These are phyloP conservation scores for Phyllotreta cruciferae DNA, from an alignment of 2,888 invertebrate species.

Conservation along the genomic window DNA sequence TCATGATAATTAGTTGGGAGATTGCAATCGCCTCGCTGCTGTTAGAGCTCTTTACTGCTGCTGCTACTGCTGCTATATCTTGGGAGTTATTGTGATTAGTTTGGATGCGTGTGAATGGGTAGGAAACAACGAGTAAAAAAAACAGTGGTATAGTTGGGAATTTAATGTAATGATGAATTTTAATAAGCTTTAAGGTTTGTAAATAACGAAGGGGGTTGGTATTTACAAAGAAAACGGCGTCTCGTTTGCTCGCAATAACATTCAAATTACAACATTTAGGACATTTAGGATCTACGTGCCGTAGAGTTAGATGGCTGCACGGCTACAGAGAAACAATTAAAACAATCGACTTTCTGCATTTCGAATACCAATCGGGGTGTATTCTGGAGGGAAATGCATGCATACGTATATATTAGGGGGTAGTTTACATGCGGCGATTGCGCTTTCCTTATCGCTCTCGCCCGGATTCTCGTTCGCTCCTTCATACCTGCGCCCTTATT, in stretches of 20 bases:
- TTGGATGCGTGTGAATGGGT: constrained; percentile 1
- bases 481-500: too few relatives aligned
- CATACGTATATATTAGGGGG: constrained; percentile 28
- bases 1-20: constrained; percentile 44
- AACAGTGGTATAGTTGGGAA: too few relatives aligned
- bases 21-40: constrained; percentile 38
- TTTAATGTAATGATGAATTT: too few relatives aligned
- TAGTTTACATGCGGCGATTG: constrained; percentile 27
- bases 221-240: constrained; percentile 14
- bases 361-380: constrained; percentile 51
- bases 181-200: too few relatives aligned
- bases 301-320: constrained; percentile 39
- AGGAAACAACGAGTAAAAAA: too few relatives aligned
- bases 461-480: neutral
- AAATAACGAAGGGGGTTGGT: too few relatives aligned
- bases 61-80: constrained; percentile 3
- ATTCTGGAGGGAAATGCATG: constrained; percentile 25
- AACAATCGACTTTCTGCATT: constrained; percentile 50
- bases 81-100: constrained; percentile 37
- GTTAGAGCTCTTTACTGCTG: constrained; percentile 10
- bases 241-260: constrained; percentile 38
- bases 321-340: constrained; percentile 50
- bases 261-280: constrained; percentile 49
- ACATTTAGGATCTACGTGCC: constrained; percentile 49
- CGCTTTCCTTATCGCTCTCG: constrained; percentile 11